Evolutionary conservation across 2,888 invertebrate genomes (phyloP), one percentile per base, ranked within the genome.

Genomic region (Nomada goodeniana): DNA sequence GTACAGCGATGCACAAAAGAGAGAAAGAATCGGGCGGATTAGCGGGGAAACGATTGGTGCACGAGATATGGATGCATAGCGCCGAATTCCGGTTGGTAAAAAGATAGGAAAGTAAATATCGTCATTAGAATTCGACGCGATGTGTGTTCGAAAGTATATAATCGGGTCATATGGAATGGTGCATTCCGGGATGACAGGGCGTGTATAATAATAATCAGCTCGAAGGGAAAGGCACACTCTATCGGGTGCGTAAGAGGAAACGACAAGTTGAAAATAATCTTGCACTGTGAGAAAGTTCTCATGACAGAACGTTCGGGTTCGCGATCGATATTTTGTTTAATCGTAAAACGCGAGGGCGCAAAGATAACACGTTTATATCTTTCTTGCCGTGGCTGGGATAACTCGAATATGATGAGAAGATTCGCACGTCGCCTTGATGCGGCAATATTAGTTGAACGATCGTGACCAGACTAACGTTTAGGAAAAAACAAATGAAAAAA

Each of bases 241-340:
- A 29, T 20, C 36, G 63, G 42, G 42, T 7, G 15, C 20, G n/a
- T 20, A 29, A 42, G 13, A 20, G 67, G 42, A 52, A 26, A 59
- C 42, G 18, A 42, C 23, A 47, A 20, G 29, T n/a, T 15, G 42
- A 59, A 13, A 18, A 47, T 9, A 57, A 61, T 59, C 69, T 44
- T 57, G 18, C 23, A 69, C 44, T 23, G 60, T 70, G 75, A 69
- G 55, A 74, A 78, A 69, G 69, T 84, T 82, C 82, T 84, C 67
- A 77, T 77, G 72, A 65, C 76, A 29, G 76, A 82, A 84, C 79
- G 55, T 73, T 79, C 57, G 75, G 59, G 70, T 71, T 82, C 57
- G 60, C 26, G 61, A 80, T 82, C 59, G 55, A 74, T 72, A 53
- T 67, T 64, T 76, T 65, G 23, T 69, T 55, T n/a, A 47, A 20